A percentile compares a stretch with the other conserved stretches of the same genome.
These are phyloP conservation scores for Lineus longissimus DNA, from an alignment of 1,140 invertebrate species.

Conservation along the genomic window DNA sequence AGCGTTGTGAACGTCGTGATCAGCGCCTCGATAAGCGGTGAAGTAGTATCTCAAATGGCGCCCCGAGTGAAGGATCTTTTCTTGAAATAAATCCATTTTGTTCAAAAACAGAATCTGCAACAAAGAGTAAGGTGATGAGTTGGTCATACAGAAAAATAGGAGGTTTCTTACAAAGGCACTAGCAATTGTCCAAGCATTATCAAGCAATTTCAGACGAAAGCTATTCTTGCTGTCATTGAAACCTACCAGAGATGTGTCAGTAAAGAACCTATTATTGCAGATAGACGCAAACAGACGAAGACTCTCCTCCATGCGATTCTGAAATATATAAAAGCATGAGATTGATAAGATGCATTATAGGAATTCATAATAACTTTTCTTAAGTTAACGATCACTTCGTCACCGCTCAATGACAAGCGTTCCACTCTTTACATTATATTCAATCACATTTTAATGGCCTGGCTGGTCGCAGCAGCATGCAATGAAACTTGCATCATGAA, in stretches of 20 bases:
- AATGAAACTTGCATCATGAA: too few relatives aligned
- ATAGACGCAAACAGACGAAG: conserved; percentile 64
- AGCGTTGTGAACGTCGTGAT: conserved; percentile 41
- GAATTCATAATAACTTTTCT: too few relatives aligned
- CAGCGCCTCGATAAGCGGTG: conserved; percentile 56
- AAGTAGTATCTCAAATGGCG: conserved; percentile 62
- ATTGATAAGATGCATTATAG: conserved; percentile 13
- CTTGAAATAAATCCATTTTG: conserved; percentile 57
- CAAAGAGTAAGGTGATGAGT: conserved; percentile 13
- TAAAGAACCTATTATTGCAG: conserved; percentile 61
- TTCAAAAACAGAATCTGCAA: conserved; percentile 57
- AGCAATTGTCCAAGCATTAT: too few relatives aligned
- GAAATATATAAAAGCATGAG: conserved; percentile 25
- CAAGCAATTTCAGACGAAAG: too few relatives aligned
- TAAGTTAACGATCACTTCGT: too few relatives aligned
- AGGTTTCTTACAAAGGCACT: too few relatives aligned
- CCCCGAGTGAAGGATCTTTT: conserved; percentile 64
- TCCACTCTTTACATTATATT: too few relatives aligned
- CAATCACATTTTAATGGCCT: too few relatives aligned
- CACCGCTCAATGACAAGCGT: too few relatives aligned
- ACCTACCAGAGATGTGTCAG: conserved; percentile 51
- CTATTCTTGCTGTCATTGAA: too few relatives aligned
- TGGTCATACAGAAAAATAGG: too few relatives aligned
- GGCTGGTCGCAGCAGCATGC: too few relatives aligned
- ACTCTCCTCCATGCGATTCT: conserved; percentile 59